These are phyloP conservation scores for Marmota flaviventris DNA, from an alignment of 2,113 vertebrate genomes.

Conservation along the genomic window DNA sequence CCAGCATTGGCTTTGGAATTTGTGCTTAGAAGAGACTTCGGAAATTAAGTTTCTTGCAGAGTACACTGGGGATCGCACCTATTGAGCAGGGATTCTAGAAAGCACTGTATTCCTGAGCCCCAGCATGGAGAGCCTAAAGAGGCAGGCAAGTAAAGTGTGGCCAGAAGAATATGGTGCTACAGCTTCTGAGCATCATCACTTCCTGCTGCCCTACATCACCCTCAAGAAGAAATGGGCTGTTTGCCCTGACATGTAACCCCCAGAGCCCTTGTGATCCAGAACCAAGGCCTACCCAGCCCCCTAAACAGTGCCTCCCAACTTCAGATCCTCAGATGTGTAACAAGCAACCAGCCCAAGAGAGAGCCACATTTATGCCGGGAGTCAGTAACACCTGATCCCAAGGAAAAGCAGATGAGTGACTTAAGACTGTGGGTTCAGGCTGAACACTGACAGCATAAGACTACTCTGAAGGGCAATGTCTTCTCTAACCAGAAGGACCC, in stretches of 20 bases:
- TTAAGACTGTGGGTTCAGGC: conserved; percentile 96
- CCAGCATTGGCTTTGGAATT: conserved; percentile 67
- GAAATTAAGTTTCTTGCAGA: conserved; percentile 72
- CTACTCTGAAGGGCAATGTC: conserved; percentile 96
- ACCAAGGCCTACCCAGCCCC: conserved; percentile 84
- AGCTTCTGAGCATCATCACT: conserved; percentile 96
- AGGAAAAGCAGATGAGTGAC: conserved; percentile 97
- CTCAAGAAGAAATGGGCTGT: conserved; percentile 93
- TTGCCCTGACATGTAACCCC: conserved; percentile 94
- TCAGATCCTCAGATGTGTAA: conserved; percentile 92
- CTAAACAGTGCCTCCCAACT: conserved; percentile 91
- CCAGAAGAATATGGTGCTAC: conserved; percentile 94
- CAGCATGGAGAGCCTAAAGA: conserved; percentile 85
- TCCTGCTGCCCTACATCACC: conserved; percentile 96
- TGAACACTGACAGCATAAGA: conserved; percentile 98
- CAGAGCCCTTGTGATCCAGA: conserved; percentile 87
- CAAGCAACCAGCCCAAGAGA: conserved; percentile 88
- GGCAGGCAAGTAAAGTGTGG: conserved; percentile 90
- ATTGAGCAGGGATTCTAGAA: conserved; percentile 58
- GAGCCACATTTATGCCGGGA: conserved; percentile 92
- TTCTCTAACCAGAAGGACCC: conserved; percentile 99
- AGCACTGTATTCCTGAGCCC: conserved; percentile 63
- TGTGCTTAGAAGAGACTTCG: conserved; percentile 76
- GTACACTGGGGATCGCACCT: not conserved
- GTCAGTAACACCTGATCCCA: conserved; percentile 93